Base-by-base conservation (phyloP, 2,797 vertebrate species). In the Gobionotothen gibberifrons region DNA sequence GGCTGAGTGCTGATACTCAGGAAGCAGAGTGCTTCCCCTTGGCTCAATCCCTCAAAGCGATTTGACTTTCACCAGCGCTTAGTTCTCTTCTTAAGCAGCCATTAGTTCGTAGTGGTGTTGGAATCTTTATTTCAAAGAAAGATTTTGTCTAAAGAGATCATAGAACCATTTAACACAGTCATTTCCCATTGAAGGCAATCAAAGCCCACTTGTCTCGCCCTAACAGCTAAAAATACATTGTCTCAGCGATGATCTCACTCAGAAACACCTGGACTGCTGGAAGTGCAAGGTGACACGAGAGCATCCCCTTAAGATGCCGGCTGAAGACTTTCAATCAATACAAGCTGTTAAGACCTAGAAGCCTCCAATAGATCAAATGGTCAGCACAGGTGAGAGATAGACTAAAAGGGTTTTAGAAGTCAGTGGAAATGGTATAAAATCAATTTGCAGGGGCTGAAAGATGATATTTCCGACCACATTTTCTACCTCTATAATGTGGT, bases 371-470 rank as follows among this genome's bases (percentile, higher is more conserved):
- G 90, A 92, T 94, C 90, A 92, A 86, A 79, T 70, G 69, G 82
- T 83, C 83, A 76, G 85, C 72, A 59, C 72, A 90, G 86, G 89
- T 88, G 89, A 91, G 90, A 86, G 85, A 81, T 82, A 56, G 88
- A 83, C 89, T 92, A 85, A 92, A 89, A 87, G 87, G 88, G 81
- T 87, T 93, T 91, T 70, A 69, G 40, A 83, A 92, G 90, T 90
- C 85, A 58, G 82, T 78, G 83, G 87, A 89, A 91, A 89, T 87
- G 83, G 83, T 85, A 79, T 89, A 59, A 93, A 93, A 94, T 94
- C 89, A 91, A 93, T 95, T 92, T 87, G 75, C 74, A 72, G 70
- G 57, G 77, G 85, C 85, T 92, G 89, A 88, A 92, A 93, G 88
- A 89, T 90, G 74, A 93, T 93, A 90, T 92, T 91, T 89, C 76